These are phyloP conservation scores for Lophius americanus DNA, from an alignment of 2,797 vertebrate species.

Conservation along the genomic window DNA sequence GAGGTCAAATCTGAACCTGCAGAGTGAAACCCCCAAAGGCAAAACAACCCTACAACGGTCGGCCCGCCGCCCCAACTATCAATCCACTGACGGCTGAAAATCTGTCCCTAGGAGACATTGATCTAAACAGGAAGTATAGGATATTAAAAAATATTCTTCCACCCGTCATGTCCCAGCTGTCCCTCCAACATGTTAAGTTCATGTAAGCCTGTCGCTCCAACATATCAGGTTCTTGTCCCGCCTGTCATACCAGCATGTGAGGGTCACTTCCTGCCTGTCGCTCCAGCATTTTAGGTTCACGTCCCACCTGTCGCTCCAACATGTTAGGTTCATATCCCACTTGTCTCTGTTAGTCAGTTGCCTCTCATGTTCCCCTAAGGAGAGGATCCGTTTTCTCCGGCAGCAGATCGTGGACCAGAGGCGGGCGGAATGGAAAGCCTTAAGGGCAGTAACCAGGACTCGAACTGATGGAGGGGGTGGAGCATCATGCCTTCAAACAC, in stretches of 20 bases:
- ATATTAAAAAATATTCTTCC: no score
- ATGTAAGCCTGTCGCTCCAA: no score
- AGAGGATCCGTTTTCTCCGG: conserved; percentile 84
- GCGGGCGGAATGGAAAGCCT: conserved; percentile 41
- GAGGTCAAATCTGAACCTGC: conserved; percentile 30
- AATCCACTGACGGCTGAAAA: neutral
- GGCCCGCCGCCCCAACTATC: no score
- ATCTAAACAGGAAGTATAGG: no score
- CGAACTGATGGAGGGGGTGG: conserved; percentile 37
- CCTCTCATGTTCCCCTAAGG: conserved; percentile 63
- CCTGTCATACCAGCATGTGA: no score
- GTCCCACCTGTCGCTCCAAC: no score
- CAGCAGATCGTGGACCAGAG: conserved; percentile 82
- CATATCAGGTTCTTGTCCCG: no score
- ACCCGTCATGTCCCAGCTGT: no score
- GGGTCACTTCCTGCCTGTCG: neutral
- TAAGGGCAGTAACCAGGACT: conserved; percentile 51
- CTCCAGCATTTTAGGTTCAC: no score
- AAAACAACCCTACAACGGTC: neutral
- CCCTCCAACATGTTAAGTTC: no score
- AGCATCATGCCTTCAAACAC: conserved; percentile 45
- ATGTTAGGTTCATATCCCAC: no score
- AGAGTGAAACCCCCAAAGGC: neutral
- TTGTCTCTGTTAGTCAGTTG: no score
- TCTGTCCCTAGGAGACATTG: neutral